phyloP scores from a whole-genome alignment of 2,113 vertebrate species.

The Gnathonemus longibarbis region DNA sequence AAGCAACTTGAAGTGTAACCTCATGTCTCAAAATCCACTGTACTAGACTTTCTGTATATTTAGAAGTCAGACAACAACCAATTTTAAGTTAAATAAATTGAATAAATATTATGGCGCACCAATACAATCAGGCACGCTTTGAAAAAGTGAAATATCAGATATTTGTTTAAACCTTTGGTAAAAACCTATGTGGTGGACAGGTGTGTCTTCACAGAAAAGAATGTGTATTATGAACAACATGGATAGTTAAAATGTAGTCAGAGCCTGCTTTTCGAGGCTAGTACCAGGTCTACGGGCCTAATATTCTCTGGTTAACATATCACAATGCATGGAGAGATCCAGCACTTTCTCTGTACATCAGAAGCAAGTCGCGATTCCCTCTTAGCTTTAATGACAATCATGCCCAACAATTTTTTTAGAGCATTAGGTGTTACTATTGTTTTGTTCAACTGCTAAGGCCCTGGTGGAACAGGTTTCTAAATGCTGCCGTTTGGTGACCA shows the following conservation, averaged over 20 bases:
- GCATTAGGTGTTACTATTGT: constrained; percentile 19
- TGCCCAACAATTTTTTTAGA: constrained; percentile 34
- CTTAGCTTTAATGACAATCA: constrained; percentile 53
- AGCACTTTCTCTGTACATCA: constrained; percentile 56
- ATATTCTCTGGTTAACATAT: constrained; percentile 50
- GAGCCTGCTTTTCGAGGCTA: background rate
- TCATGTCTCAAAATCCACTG: background rate
- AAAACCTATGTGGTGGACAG: background rate
- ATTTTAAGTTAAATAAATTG: background rate
- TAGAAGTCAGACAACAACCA: background rate
- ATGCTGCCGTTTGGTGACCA: background rate
- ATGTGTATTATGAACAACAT: background rate
- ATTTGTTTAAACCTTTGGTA: background rate
- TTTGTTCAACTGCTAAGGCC: background rate
- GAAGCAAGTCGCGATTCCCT: constrained; percentile 51
- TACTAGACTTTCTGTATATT: background rate
- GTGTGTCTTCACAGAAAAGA: background rate
- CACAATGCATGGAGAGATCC: constrained; percentile 58
- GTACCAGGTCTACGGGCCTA: constrained; percentile 26
- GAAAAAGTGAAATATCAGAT: background rate
- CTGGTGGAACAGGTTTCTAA: background rate
- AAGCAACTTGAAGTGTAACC: background rate
- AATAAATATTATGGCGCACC: background rate
- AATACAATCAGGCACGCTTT: background rate
- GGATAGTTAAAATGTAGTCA: background rate